Evolutionary conservation across 2,888 invertebrate genomes (phyloP).

Genomic region (Drosophila glabriapex): DNA sequence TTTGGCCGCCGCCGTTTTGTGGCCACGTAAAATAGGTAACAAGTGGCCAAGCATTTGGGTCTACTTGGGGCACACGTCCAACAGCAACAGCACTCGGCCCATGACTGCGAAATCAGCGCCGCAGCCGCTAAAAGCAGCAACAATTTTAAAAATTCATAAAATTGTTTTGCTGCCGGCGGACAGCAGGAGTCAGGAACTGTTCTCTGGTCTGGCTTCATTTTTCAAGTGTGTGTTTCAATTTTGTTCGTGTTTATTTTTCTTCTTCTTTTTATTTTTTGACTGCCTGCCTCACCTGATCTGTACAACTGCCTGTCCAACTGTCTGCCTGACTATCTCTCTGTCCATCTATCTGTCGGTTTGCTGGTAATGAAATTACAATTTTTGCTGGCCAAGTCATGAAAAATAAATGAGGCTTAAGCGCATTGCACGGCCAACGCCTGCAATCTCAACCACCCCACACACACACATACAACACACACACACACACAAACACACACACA

Average conservation of each 20-base stretch:
- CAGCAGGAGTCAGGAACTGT: conserved; percentile 38
- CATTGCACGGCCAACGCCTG: conserved; percentile 53
- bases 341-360: conserved; percentile 31
- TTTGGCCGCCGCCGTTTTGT: conserved; percentile 49
- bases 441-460: conserved; percentile 51
- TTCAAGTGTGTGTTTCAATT: conserved; percentile 77
- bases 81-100: conserved; percentile 48
- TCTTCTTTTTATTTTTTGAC: conserved; percentile 35
- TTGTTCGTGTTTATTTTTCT: conserved; percentile 5
- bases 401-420: conserved; percentile 83
- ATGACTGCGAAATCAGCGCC: conserved; percentile 76
- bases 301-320: conserved; percentile 16
- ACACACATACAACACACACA: conserved; percentile 18
- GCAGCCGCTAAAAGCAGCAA: conserved; percentile 70
- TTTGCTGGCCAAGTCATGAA: conserved; percentile 77
- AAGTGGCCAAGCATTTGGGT: conserved; percentile 73
- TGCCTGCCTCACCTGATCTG: conserved; percentile 40
- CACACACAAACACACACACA: conserved; percentile 13
- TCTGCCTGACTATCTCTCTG: conserved; percentile 22
- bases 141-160: conserved; percentile 83
- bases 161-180: conserved; percentile 38
- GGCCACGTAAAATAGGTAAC: conserved; percentile 78
- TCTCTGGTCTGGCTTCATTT: conserved; percentile 60
- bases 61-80: conserved; percentile 53
- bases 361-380: conserved; percentile 83